phyloP scores from a whole-genome alignment of 2,888 invertebrate species.

The Agrotis segetum region DNA sequence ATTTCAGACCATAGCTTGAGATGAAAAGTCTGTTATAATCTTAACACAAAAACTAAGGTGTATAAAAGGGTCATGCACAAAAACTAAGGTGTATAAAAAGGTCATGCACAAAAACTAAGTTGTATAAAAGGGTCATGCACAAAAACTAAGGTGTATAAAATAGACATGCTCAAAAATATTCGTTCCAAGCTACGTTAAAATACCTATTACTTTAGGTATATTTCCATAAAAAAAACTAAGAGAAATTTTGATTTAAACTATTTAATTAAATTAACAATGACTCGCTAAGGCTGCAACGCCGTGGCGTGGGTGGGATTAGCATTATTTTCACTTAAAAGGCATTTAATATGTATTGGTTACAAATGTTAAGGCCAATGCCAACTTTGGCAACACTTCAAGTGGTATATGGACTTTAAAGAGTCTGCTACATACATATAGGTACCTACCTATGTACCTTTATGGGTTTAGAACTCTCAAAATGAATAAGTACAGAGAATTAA shows the following conservation, averaged over 20 bases:
- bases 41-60: neutral
- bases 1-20: neutral
- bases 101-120: no score
- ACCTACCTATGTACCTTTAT: no score
- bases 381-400: slow-evolving; percentile 27
- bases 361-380: slow-evolving; percentile 27
- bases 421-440: neutral
- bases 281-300: slow-evolving; percentile 10
- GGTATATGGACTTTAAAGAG: neutral
- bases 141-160: no score
- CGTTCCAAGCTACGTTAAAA: no score
- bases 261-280: slow-evolving; percentile 38
- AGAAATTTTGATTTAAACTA: slow-evolving; percentile 7
- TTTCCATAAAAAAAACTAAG: slow-evolving; percentile 23
- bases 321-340: slow-evolving; percentile 45
- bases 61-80: no score
- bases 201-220: no score
- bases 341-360: slow-evolving; percentile 53
- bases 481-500: no score
- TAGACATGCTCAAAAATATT: no score
- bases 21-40: neutral
- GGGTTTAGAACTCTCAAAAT: no score
- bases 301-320: slow-evolving; percentile 28
- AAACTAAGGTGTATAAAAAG: no score
- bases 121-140: no score